Percentiles rank a stretch among this genome's conserved stretches.
phyloP scores from a whole-genome alignment of 1,140 invertebrate genomes.

The Notospermus geniculatus region DNA sequence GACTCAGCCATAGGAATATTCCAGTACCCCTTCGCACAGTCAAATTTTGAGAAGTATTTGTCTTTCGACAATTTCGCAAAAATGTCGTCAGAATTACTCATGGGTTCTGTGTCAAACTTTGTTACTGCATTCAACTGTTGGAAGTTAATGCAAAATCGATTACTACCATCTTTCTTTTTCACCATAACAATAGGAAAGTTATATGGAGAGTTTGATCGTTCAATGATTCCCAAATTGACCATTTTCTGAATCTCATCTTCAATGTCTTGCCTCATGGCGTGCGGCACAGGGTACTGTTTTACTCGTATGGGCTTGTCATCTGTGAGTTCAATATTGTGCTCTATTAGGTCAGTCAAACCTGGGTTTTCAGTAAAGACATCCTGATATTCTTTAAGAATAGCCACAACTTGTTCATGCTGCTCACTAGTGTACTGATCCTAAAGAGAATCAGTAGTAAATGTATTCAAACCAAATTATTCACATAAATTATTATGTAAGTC shows the following conservation, averaged over 20 bases:
- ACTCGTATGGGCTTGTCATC: slow-evolving; percentile 9
- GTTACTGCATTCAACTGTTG: no score
- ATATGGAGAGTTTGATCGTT: slow-evolving; percentile 54
- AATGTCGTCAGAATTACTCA: slow-evolving; percentile 28
- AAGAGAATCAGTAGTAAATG: no score
- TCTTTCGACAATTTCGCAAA: slow-evolving; percentile 14
- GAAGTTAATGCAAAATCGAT: no score
- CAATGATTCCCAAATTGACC: slow-evolving; percentile 46
- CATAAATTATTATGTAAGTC: no score
- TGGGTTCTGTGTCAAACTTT: no score
- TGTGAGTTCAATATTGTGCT: slow-evolving; percentile 18
- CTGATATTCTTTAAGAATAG: slow-evolving; percentile 4
- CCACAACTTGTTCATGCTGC: not conserved
- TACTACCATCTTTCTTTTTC: no score
- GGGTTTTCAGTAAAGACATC: slow-evolving; percentile 23
- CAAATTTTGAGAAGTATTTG: slow-evolving; percentile 17
- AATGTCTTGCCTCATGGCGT: slow-evolving; percentile 42
- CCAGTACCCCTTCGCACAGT: slow-evolving; percentile 20
- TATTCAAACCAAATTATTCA: no score
- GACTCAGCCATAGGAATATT: slow-evolving; percentile 23
- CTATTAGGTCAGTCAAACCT: slow-evolving; percentile 12
- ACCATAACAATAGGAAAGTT: slow-evolving; percentile 58
- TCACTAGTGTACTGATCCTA: no score
- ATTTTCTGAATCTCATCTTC: slow-evolving; percentile 49
- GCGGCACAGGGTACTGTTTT: slow-evolving; percentile 37